phyloP scores from a whole-genome alignment of 2,888 invertebrate genomes.

The Smittia sp. region DNA sequence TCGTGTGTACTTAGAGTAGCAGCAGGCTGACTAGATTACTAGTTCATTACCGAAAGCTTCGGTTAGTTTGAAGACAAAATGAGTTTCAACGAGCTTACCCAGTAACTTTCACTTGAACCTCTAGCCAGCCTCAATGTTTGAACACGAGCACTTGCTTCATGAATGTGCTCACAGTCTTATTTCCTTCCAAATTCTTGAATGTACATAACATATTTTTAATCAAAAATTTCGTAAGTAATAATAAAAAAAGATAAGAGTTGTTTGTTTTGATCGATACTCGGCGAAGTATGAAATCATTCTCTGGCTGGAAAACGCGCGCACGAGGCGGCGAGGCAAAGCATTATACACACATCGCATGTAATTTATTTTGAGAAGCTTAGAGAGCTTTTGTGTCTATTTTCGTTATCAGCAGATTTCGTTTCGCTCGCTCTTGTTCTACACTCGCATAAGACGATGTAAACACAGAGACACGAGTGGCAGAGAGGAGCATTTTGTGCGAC shows the following conservation, averaged over 20 bases:
- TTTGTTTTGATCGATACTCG: slow-evolving; percentile 38
- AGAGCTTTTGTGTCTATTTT: slow-evolving; percentile 12
- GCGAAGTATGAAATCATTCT: neutral
- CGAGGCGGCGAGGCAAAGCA: neutral
- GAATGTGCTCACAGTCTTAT: neutral
- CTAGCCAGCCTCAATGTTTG: too few relatives aligned
- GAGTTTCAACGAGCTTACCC: too few relatives aligned
- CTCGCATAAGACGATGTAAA: neutral
- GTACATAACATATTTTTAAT: slow-evolving; percentile 22
- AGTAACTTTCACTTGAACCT: too few relatives aligned
- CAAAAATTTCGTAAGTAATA: slow-evolving; percentile 31
- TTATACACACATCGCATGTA: neutral
- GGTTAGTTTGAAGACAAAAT: too few relatives aligned
- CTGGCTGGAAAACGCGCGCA: neutral
- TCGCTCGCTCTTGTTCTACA: neutral
- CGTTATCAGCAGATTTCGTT: neutral
- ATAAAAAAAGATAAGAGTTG: slow-evolving; percentile 18
- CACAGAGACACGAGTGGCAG: neutral
- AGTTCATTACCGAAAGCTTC: too few relatives aligned
- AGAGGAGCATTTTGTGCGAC: neutral
- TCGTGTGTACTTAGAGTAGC: too few relatives aligned
- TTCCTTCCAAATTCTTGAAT: neutral
- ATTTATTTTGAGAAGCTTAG: slow-evolving; percentile 9
- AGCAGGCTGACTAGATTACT: too few relatives aligned
- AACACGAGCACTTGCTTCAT: too few relatives aligned